Conservation (phyloP, 2,888 invertebrate genomes). For the Carpatolechia fugitivella region DNA sequence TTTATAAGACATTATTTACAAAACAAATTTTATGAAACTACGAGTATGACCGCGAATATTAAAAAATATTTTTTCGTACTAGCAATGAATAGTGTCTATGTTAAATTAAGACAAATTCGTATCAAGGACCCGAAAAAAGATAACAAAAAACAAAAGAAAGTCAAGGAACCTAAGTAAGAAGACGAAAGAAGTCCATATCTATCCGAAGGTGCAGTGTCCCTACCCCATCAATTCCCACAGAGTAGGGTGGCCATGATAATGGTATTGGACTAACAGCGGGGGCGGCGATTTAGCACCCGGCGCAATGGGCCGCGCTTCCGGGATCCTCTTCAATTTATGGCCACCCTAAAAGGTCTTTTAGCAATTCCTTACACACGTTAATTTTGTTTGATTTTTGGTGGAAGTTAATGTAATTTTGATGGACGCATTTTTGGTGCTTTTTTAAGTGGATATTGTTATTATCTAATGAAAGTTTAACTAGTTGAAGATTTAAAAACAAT, state of each 20-base stretch:
- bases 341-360: constrained; percentile 13
- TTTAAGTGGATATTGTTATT: no score
- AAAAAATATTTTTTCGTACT: no score
- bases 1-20: no score
- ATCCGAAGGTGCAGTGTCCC: constrained; percentile 35
- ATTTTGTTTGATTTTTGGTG: constrained; percentile 5
- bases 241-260: constrained; percentile 10
- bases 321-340: constrained; percentile 19
- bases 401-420: background rate
- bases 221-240: constrained; percentile 57
- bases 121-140: no score
- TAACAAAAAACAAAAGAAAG: background rate
- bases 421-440: no score
- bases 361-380: constrained; percentile 5
- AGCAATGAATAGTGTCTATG: no score
- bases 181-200: background rate
- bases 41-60: no score
- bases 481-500: no score
- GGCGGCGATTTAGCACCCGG: constrained; percentile 52
- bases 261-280: constrained; percentile 7
- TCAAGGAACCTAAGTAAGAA: no score
- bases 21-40: no score
- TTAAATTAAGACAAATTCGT: no score
- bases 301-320: constrained; percentile 61
- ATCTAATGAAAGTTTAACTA: no score